Conservation (phyloP, 2,113 vertebrate genomes). For the Mormyrus lacerda region DNA sequence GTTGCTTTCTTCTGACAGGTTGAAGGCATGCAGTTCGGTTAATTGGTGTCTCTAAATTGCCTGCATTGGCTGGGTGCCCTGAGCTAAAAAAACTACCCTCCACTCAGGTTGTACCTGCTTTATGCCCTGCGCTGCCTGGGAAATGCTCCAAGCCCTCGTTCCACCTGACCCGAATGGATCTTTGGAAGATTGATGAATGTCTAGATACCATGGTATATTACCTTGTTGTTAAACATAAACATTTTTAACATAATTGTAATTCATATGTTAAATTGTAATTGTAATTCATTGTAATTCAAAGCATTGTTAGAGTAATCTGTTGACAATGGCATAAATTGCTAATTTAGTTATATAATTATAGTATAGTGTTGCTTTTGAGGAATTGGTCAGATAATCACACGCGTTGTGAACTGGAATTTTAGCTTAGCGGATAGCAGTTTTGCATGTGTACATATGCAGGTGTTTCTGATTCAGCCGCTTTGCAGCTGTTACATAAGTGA, state of each 20-base stretch:
- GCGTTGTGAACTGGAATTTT: neutral
- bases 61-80: neutral
- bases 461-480: neutral
- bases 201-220: neutral
- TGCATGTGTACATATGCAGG: neutral
- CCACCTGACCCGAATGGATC: neutral
- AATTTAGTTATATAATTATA: neutral
- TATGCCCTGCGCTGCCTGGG: neutral
- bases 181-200: neutral
- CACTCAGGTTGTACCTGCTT: neutral
- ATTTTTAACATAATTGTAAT: neutral
- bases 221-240: neutral
- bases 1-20: neutral
- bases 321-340: neutral
- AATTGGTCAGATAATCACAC: neutral
- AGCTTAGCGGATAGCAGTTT: neutral
- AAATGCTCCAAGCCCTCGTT: neutral
- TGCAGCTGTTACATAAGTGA: neutral
- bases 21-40: neutral
- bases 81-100: neutral
- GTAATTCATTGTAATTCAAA: neutral
- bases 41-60: neutral
- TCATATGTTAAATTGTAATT: neutral
- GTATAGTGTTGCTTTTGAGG: neutral
- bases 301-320: neutral